A percentile compares a stretch with the other conserved stretches of the same genome.
phyloP scores from a whole-genome alignment of 1,140 invertebrate genomes.

The Diorhabda sublineata region DNA sequence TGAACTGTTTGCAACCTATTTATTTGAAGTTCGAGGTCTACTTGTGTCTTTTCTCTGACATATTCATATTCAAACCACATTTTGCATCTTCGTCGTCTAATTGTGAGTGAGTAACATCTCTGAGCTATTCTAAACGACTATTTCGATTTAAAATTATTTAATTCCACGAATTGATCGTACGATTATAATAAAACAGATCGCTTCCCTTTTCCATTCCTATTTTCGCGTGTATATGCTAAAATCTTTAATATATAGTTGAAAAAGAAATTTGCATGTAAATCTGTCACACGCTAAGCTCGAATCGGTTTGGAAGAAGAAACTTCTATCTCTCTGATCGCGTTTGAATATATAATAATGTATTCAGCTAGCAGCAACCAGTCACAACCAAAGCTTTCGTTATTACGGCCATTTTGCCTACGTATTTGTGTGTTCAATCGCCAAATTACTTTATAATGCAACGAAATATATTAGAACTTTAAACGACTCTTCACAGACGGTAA shows the following conservation, averaged over 20 bases:
- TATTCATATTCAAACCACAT: no score
- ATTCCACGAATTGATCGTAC: no score
- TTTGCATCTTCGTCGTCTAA: no score
- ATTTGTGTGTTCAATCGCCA: constrained; percentile 33
- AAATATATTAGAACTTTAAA: constrained; percentile 27
- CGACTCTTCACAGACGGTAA: constrained; percentile 3
- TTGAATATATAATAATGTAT: constrained; percentile 41
- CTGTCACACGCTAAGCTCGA: constrained; percentile 43
- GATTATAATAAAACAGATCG: no score
- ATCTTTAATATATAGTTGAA: constrained; percentile 42
- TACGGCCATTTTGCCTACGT: constrained; percentile 28
- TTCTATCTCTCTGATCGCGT: constrained; percentile 43
- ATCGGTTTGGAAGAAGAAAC: constrained; percentile 39
- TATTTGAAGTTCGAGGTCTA: no score
- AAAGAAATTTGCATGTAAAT: constrained; percentile 45
- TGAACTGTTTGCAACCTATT: no score
- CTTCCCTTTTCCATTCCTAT: not conserved
- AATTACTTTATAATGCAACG: constrained; percentile 32
- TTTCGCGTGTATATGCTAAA: constrained; percentile 32
- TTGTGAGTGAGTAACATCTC: not conserved
- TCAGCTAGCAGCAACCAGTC: constrained; percentile 36
- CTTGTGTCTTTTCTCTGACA: no score
- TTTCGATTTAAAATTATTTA: no score
- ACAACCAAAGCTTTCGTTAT: constrained; percentile 33
- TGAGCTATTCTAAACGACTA: not conserved